A percentile compares a stretch with the other conserved stretches of the same genome.
Conservation (phyloP, 2,797 vertebrate species). For the Halcyon badia region DNA sequence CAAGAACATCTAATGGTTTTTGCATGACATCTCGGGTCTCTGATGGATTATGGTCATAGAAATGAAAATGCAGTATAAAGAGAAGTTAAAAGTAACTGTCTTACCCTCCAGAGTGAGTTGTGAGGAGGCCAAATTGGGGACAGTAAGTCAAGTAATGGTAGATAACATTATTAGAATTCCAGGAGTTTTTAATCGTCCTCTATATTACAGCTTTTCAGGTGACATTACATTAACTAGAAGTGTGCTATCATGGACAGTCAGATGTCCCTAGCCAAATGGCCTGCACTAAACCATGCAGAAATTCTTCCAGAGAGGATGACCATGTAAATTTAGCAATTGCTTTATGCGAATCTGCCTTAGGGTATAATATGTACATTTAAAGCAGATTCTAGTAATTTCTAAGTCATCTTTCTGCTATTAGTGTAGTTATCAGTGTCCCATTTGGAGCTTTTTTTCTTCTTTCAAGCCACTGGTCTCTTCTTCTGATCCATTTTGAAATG, state of each 20-base stretch:
- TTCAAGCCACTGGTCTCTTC: not conserved
- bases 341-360: slow-evolving; percentile 9
- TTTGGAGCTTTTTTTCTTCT: not conserved
- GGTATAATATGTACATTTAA: slow-evolving; percentile 21
- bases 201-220: not conserved
- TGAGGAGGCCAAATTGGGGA: not conserved
- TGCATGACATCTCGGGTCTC: not conserved
- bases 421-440: not conserved
- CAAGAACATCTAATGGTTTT: not conserved
- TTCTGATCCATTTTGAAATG: not conserved
- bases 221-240: not conserved
- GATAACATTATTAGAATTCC: not conserved
- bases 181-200: not conserved
- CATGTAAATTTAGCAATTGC: not conserved
- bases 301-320: not conserved
- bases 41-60: not conserved
- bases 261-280: not conserved
- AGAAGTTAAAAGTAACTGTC: not conserved
- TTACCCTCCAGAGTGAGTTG: not conserved
- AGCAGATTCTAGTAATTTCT: slow-evolving; percentile 1
- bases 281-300: not conserved
- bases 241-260: not conserved
- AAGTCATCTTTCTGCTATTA: slow-evolving; percentile 10
- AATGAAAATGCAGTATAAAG: not conserved
- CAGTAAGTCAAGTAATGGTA: not conserved